Base-by-base conservation (phyloP, 2,888 invertebrate genomes). In the Mimumesa dahlbomi region DNA sequence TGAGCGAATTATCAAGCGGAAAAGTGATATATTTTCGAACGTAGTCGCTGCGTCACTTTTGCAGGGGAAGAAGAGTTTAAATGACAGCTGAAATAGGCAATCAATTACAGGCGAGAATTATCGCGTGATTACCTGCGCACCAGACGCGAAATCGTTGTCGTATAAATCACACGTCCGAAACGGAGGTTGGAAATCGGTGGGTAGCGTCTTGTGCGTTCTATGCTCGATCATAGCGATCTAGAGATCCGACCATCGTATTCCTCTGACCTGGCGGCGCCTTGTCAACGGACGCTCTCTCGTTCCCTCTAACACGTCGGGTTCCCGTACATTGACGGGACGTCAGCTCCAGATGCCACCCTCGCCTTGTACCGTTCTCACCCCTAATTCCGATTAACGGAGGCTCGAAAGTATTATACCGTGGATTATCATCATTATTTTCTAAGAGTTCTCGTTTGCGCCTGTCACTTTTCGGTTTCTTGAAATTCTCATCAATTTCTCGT, bases 101-200 rank as follows among this genome's bases (percentile, higher is more conserved):
- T 88, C 85, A 87, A 87, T 87, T 85, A 86, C 81, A 75, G 75
- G 73, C 81, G 78, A 77, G 83, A 85, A 87, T 87, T 82, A 83
- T 84, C 81, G 82, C 72, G 75, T 79, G 86, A 87, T 88, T 88
- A 85, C 83, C 81, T 73, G 81, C 68, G 67, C 73, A 70, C 65
- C 79, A 82, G 83, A 82, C 82, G 79, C 77, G 84, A 84, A 85
- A 87, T 87, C 85, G 84, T 84, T 83, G 84, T 81, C 83, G 77
- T 82, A 86, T 87, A 87, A 87, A 88, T 87, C 88, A 86, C 79
- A 59, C 75, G 61, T 72, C 61, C 76, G 72, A 71, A 77, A 58
- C 46, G 68, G 74, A 56, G 73, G 59, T 59, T 54, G 75, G 74
- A 73, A 70, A 81, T 75, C 74, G 57, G 64, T 61, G 74, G 48